Conservation (phyloP, 2,888 invertebrate species). For the Quadriops clusia region DNA sequence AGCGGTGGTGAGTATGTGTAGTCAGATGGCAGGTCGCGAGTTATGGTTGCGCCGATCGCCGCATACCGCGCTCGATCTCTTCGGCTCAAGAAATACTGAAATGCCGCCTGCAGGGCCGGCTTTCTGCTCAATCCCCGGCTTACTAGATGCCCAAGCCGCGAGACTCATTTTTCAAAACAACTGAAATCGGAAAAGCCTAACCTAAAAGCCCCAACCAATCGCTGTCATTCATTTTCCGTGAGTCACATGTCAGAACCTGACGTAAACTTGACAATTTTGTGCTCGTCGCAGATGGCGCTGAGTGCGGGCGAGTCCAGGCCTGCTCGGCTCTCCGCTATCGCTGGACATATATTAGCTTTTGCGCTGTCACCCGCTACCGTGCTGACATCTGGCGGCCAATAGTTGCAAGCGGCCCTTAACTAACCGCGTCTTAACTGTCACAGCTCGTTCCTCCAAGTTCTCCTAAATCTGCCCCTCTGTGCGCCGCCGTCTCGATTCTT, state of each 20-base stretch:
- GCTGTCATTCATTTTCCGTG: too few relatives aligned
- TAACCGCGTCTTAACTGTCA: slow-evolving; percentile 29
- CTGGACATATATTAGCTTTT: slow-evolving; percentile 18
- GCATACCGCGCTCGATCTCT: slow-evolving; percentile 29
- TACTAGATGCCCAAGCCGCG: not conserved
- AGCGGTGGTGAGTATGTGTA: too few relatives aligned
- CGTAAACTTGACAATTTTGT: too few relatives aligned
- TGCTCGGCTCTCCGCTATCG: slow-evolving; percentile 14
- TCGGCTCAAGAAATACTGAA: slow-evolving; percentile 24
- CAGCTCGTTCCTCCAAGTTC: slow-evolving; percentile 18
- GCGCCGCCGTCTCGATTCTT: too few relatives aligned
- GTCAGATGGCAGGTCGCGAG: slow-evolving; percentile 33
- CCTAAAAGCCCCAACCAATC: too few relatives aligned
- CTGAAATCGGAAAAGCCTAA: too few relatives aligned
- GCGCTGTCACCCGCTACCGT: slow-evolving; percentile 34
- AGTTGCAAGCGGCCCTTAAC: slow-evolving; percentile 27
- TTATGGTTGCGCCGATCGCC: slow-evolving; percentile 31
- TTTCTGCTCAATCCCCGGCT: not conserved
- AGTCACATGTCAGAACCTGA: too few relatives aligned
- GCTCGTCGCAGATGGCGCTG: too few relatives aligned
- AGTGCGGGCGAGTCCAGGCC: slow-evolving; percentile 10
- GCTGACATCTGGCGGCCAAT: slow-evolving; percentile 33
- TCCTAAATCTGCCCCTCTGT: slow-evolving; percentile 13
- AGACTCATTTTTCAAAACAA: not conserved
- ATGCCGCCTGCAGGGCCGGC: slow-evolving; percentile 27